A percentile compares a stretch with the other conserved stretches of the same genome.
Conservation (phyloP, 2,888 invertebrate genomes). For the Eristalis arbustorum region DNA sequence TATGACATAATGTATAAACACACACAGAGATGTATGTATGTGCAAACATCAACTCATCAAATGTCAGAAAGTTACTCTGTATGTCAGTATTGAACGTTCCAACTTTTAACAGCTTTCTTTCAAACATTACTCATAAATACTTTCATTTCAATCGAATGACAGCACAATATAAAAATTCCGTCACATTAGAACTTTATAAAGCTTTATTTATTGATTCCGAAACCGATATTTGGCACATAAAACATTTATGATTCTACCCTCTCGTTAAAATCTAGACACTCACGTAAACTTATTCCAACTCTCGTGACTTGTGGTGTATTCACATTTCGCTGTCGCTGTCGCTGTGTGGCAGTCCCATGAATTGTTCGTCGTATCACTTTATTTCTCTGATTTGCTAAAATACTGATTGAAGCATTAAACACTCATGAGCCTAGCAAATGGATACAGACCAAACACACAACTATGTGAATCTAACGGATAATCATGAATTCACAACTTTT, state of each 20-base stretch:
- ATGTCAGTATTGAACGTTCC: conserved; percentile 1
- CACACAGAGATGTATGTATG: not conserved
- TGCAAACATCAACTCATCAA: conserved; percentile 28
- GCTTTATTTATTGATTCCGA: conserved; percentile 43
- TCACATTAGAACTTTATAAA: conserved; percentile 41
- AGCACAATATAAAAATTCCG: conserved; percentile 22
- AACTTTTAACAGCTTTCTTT: conserved; percentile 40
- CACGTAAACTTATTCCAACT: conserved; percentile 22
- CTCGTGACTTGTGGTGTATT: conserved; percentile 24
- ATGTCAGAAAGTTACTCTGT: conserved; percentile 34
- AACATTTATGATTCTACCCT: conserved; percentile 40
- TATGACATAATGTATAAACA: conserved; percentile 6
- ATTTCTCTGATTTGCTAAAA: conserved; percentile 6
- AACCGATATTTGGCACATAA: conserved; percentile 39
- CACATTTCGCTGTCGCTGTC: conserved; percentile 19
- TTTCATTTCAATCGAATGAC: conserved; percentile 34
- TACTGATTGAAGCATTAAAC: conserved; percentile 25
- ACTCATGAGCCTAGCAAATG: conserved; percentile 17
- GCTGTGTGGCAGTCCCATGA: conserved; percentile 2
- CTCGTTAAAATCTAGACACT: conserved; percentile 46
- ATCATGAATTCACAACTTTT: conserved; percentile 16
- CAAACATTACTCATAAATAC: conserved; percentile 47
- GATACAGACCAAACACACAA: not conserved
- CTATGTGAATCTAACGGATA: not conserved
- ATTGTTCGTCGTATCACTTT: not conserved